These are phyloP conservation scores for Pinna nobilis DNA, from an alignment of 1,140 invertebrate species.

Conservation along the genomic window DNA sequence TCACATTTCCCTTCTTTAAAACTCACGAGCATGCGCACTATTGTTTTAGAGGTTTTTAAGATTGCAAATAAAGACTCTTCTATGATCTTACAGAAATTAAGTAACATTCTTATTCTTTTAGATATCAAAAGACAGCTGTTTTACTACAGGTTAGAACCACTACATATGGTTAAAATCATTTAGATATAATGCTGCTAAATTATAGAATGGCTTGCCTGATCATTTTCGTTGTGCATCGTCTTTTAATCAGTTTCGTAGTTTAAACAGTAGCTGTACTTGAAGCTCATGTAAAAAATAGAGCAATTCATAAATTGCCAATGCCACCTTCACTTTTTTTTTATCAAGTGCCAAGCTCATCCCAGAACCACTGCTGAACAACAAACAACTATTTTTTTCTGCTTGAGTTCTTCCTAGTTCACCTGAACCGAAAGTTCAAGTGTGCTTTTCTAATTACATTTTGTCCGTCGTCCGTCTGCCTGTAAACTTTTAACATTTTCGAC, in stretches of 20 bases:
- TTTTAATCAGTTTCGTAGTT: not conserved
- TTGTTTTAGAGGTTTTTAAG: too few species aligned
- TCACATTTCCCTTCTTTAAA: constrained; percentile 29
- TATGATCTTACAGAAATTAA: not conserved
- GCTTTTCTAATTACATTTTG: too few species aligned
- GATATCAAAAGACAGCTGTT: not conserved
- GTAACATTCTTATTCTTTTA: constrained; percentile 1
- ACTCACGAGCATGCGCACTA: too few species aligned
- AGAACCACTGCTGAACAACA: too few species aligned
- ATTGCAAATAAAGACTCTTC: constrained; percentile 7
- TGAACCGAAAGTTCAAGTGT: too few species aligned
- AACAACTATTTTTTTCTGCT: too few species aligned
- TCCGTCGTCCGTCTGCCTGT: too few species aligned
- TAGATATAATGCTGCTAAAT: constrained; percentile 3
- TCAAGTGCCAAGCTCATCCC: too few species aligned
- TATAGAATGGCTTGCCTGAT: constrained; percentile 11
- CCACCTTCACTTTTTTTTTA: too few species aligned
- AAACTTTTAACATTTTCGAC: too few species aligned
- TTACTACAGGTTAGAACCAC: constrained; percentile 22
- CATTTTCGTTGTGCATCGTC: not conserved
- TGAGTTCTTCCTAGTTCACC: too few species aligned
- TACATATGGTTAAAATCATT: constrained; percentile 24
- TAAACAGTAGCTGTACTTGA: not conserved
- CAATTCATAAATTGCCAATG: too few species aligned
- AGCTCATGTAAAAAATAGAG: not conserved